phyloP scores from a whole-genome alignment of 2,888 invertebrate species.

The Agrenia bidenticulata region DNA sequence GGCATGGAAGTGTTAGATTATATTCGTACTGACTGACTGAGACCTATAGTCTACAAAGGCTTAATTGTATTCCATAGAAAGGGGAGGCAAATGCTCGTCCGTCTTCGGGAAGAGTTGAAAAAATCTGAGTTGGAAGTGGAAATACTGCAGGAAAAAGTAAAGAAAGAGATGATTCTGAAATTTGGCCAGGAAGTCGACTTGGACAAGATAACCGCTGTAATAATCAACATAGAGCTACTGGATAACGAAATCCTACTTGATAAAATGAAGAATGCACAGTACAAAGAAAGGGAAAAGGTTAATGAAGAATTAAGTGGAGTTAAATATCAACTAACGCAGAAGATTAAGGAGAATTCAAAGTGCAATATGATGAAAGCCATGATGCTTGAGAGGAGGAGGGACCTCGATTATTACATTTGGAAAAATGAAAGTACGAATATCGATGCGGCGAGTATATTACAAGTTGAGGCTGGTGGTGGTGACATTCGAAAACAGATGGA shows the following conservation, averaged over 20 bases:
- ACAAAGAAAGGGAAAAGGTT: constrained; percentile 33
- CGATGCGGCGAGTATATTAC: constrained; percentile 15
- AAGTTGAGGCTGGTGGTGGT: neutral
- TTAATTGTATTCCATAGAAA: too few relatives aligned
- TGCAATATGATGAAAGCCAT: constrained; percentile 47
- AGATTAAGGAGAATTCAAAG: constrained; percentile 49
- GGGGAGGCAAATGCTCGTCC: constrained; percentile 43
- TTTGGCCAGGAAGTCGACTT: constrained; percentile 49
- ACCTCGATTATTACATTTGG: constrained; percentile 45
- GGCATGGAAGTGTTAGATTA: too few relatives aligned
- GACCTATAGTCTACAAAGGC: constrained; percentile 1
- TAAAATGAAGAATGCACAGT: constrained; percentile 40
- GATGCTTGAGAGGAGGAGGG: constrained; percentile 45
- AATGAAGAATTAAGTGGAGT: constrained; percentile 40
- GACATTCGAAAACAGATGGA: neutral
- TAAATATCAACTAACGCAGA: constrained; percentile 36
- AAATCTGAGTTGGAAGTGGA: constrained; percentile 39
- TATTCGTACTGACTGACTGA: too few relatives aligned
- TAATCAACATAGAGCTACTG: constrained; percentile 48
- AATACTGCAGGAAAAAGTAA: constrained; percentile 23
- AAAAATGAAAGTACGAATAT: constrained; percentile 20
- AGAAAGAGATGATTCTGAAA: constrained; percentile 45
- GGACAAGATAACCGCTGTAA: constrained; percentile 46
- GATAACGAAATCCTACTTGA: constrained; percentile 45
- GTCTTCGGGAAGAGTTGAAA: constrained; percentile 40